These are phyloP conservation scores for Temnothorax unifasciatus DNA, from an alignment of 2,888 invertebrate species.

Conservation along the genomic window DNA sequence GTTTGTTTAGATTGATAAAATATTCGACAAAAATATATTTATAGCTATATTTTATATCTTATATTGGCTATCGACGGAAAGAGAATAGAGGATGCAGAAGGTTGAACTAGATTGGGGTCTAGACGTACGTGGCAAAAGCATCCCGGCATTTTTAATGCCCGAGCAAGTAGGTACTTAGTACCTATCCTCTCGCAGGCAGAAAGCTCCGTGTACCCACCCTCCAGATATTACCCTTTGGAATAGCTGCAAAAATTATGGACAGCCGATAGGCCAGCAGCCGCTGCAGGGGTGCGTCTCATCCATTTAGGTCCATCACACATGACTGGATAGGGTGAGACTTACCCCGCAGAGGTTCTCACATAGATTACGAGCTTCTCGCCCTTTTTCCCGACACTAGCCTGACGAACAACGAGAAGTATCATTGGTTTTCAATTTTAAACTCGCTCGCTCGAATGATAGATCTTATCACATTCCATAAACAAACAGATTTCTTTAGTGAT, in stretches of 20 bases:
- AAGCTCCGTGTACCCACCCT: conserved; percentile 73
- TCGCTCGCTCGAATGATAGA: background rate
- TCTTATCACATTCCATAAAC: background rate
- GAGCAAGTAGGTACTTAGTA: conserved; percentile 78
- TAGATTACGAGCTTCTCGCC: conserved; percentile 79
- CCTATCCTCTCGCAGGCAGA: conserved; percentile 72
- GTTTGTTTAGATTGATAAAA: conserved; percentile 39
- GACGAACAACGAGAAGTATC: conserved; percentile 6
- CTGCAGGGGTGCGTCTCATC: conserved; percentile 85
- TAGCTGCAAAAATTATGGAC: conserved; percentile 85
- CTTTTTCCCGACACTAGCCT: conserved; percentile 28
- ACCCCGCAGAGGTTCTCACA: conserved; percentile 85
- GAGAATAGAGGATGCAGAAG: conserved; percentile 21
- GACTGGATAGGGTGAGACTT: conserved; percentile 85
- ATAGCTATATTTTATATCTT: background rate
- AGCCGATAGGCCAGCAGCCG: conserved; percentile 81
- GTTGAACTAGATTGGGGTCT: conserved; percentile 52
- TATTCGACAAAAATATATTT: conserved; percentile 44
- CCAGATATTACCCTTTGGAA: conserved; percentile 84
- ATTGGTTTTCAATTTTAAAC: conserved; percentile 17
- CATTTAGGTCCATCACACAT: conserved; percentile 86
- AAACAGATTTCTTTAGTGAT: background rate
- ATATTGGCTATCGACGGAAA: conserved; percentile 19
- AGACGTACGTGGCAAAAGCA: conserved; percentile 68
- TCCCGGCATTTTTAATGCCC: conserved; percentile 74